Percentiles rank a stretch among this genome's conserved stretches.
Evolutionary conservation across 2,113 vertebrate genomes (phyloP).

Genomic region (Coturnix japonica): DNA sequence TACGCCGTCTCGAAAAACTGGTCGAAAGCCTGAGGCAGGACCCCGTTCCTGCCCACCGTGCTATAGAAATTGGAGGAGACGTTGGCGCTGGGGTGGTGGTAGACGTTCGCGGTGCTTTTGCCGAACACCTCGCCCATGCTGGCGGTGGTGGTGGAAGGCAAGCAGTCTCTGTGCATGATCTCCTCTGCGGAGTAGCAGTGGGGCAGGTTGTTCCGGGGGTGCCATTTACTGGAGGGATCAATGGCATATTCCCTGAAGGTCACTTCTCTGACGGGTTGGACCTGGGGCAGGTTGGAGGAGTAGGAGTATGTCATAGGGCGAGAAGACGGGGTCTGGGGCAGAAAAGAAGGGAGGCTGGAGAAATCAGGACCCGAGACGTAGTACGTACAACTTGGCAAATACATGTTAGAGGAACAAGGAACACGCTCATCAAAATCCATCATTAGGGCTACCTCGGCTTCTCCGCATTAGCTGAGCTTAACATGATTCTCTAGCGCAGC

Average conservation of each 20-base stretch:
- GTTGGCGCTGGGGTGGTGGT: constrained; percentile 87
- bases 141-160: constrained; percentile 85
- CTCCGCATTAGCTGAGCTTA: constrained; percentile 89
- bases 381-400: constrained; percentile 99
- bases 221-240: constrained; percentile 96
- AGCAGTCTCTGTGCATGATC: constrained; percentile 95
- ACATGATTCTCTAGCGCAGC: constrained; percentile 96
- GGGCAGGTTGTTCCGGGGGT: constrained; percentile 93
- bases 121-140: constrained; percentile 91
- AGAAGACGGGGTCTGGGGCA: constrained; percentile 97
- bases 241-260: constrained; percentile 99
- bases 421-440: constrained; percentile 99
- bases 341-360: constrained; percentile 96
- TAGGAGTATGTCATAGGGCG: constrained; percentile 98
- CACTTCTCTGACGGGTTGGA: constrained; percentile 97
- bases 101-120: constrained; percentile 88
- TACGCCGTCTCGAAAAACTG: constrained; percentile 98
- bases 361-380: constrained; percentile 98
- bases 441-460: constrained; percentile 88
- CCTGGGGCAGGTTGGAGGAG: constrained; percentile 95
- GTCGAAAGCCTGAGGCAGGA: constrained; percentile 96
- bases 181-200: constrained; percentile 96
- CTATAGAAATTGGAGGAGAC: constrained; percentile 90
- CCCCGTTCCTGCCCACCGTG: constrained; percentile 93
- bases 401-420: constrained; percentile 97